These are phyloP conservation scores for Ochropacha duplaris DNA, from an alignment of 2,888 invertebrate genomes.

Conservation along the genomic window DNA sequence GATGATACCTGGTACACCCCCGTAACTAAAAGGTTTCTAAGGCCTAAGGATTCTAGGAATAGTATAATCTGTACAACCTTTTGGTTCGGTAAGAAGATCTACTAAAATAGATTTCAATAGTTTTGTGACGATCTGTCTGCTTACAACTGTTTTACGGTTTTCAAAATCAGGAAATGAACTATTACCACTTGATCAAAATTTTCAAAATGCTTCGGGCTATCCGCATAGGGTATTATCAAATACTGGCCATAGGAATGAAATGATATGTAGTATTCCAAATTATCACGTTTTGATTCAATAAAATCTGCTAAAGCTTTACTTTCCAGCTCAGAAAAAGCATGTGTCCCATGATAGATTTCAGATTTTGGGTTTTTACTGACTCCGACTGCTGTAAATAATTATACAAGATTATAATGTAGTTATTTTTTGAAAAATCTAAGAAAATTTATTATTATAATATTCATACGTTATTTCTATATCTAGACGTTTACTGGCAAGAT, in stretches of 20 bases:
- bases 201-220: slow-evolving; percentile 41
- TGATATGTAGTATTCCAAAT: slow-evolving; percentile 79
- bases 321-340: slow-evolving; percentile 80
- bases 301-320: slow-evolving; percentile 62
- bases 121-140: too few relatives aligned
- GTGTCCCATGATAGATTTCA: slow-evolving; percentile 65
- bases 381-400: slow-evolving; percentile 41
- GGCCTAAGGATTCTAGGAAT: too few relatives aligned
- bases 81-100: too few relatives aligned
- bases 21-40: too few relatives aligned
- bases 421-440: too few relatives aligned
- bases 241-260: slow-evolving; percentile 86
- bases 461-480: too few relatives aligned
- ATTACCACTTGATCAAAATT: slow-evolving; percentile 70
- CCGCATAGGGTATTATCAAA: slow-evolving; percentile 82
- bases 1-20: too few relatives aligned
- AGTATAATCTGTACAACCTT: too few relatives aligned
- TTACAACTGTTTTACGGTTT: too few relatives aligned
- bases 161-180: not conserved
- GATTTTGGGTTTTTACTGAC: slow-evolving; percentile 21
- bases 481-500: too few relatives aligned
- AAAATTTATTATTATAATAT: too few relatives aligned
- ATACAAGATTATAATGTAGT: not conserved
- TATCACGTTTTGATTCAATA: slow-evolving; percentile 44
- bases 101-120: too few relatives aligned